A percentile compares a stretch with the other conserved stretches of the same genome.
phyloP scores from a whole-genome alignment of 2,797 vertebrate species.

The Eleutherodactylus coqui region DNA sequence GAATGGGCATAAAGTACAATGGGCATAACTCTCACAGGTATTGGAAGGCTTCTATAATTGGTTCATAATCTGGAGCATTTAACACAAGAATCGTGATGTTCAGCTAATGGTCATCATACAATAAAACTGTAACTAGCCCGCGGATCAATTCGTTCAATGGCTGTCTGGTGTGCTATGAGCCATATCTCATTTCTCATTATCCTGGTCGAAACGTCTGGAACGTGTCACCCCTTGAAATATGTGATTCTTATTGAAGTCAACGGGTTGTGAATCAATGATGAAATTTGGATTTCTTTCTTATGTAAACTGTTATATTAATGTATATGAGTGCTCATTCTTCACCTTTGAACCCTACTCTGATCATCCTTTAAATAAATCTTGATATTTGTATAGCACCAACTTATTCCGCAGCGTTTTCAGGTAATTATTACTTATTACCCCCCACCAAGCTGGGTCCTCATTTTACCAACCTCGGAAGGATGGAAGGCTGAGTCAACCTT shows the following conservation, averaged over 20 bases:
- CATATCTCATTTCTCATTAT: constrained; percentile 32
- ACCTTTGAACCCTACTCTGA: neutral
- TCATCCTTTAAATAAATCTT: too few relatives aligned
- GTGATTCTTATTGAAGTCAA: constrained; percentile 15
- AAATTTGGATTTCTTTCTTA: neutral
- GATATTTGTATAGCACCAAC: too few relatives aligned
- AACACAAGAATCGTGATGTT: constrained; percentile 23
- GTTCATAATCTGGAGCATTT: constrained; percentile 17
- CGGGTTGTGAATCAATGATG: neutral
- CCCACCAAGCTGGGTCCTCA: too few relatives aligned
- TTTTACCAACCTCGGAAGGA: too few relatives aligned
- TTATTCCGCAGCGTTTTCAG: too few relatives aligned
- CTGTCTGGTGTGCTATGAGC: constrained; percentile 15
- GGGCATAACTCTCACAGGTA: neutral
- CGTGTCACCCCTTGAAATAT: constrained; percentile 3
- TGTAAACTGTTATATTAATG: constrained; percentile 2
- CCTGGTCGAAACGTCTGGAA: constrained; percentile 7
- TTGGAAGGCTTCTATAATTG: neutral
- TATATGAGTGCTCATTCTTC: neutral
- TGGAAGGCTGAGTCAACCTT: too few relatives aligned
- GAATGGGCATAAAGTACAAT: neutral
- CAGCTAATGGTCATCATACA: constrained; percentile 7
- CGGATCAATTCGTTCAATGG: constrained; percentile 44
- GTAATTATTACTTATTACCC: too few relatives aligned
- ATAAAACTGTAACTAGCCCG: constrained; percentile 8